phyloP scores from a whole-genome alignment of 2,113 vertebrate genomes.

The Macheiramphus alcinus region DNA sequence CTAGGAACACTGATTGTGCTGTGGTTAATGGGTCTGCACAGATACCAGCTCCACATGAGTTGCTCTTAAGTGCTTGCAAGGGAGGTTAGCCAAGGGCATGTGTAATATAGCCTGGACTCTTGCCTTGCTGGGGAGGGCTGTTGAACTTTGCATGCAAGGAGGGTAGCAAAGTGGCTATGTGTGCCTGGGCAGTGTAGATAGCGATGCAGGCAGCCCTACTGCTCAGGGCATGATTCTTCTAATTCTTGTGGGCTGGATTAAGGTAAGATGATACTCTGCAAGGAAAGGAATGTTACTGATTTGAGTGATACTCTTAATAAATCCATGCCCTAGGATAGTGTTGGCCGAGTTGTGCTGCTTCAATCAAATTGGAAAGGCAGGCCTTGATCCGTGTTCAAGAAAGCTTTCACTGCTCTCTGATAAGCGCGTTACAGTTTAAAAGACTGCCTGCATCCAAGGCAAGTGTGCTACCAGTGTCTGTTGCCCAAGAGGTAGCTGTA shows the following conservation, averaged over 20 bases:
- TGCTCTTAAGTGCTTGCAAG: not conserved
- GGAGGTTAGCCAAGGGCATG: not conserved
- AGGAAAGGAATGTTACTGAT: not conserved
- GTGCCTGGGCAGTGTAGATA: fast-evolving
- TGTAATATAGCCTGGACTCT: not conserved
- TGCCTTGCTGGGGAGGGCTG: not conserved
- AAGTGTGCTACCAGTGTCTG: not conserved
- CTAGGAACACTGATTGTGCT: not conserved
- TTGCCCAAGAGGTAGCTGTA: not conserved
- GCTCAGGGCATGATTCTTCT: not conserved
- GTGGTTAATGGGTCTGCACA: not conserved
- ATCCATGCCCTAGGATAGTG: not conserved
- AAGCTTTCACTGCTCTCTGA: not conserved
- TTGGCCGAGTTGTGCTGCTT: not conserved
- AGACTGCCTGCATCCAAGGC: not conserved
- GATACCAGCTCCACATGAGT: not conserved
- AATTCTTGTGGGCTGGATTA: not conserved
- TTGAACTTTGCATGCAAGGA: not conserved
- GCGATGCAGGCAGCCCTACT: not conserved
- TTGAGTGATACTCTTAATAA: not conserved
- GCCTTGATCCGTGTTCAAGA: not conserved
- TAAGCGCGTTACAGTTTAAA: not conserved
- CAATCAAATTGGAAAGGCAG: not conserved
- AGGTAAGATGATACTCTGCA: not conserved
- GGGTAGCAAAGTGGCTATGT: fast-evolving